These are phyloP conservation scores for Enteromius treurensis DNA, from an alignment of 2,797 vertebrate species.

Conservation along the genomic window DNA sequence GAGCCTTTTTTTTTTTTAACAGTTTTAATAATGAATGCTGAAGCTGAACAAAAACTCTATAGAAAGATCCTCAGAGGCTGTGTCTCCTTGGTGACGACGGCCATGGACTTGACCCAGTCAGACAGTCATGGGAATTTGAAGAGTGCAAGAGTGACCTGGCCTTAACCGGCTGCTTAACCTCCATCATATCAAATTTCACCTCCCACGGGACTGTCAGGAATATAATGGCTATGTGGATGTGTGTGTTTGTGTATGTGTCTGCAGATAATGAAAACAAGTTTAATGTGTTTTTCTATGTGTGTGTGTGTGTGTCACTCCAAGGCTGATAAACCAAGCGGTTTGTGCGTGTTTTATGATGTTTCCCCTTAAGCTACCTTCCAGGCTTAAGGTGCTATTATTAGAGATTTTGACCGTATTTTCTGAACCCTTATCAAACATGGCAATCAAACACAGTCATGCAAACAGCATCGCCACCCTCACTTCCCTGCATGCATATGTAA, in stretches of 20 bases:
- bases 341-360: slow-evolving; percentile 3
- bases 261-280: slow-evolving; percentile 39
- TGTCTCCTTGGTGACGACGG: slow-evolving; percentile 48
- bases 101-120: slow-evolving; percentile 12
- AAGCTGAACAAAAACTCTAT: slow-evolving; percentile 6
- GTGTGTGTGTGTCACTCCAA: neutral
- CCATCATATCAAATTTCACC: slow-evolving; percentile 43
- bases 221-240: slow-evolving; percentile 23
- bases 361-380: neutral
- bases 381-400: neutral
- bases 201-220: slow-evolving; percentile 27
- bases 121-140: slow-evolving; percentile 26
- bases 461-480: neutral
- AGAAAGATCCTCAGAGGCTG: slow-evolving; percentile 2
- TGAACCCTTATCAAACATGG: neutral
- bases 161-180: slow-evolving; percentile 29
- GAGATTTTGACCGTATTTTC: neutral
- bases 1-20: neutral
- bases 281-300: slow-evolving; percentile 18
- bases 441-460: slow-evolving; percentile 21
- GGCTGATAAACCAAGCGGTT: neutral
- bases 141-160: slow-evolving; percentile 28
- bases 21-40: neutral
- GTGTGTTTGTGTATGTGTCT: slow-evolving; percentile 10
- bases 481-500: slow-evolving; percentile 13